Evolutionary conservation across 1,140 invertebrate genomes (phyloP), one percentile per base, ranked within the genome.

Genomic region (Drosophila kepulauana): DNA sequence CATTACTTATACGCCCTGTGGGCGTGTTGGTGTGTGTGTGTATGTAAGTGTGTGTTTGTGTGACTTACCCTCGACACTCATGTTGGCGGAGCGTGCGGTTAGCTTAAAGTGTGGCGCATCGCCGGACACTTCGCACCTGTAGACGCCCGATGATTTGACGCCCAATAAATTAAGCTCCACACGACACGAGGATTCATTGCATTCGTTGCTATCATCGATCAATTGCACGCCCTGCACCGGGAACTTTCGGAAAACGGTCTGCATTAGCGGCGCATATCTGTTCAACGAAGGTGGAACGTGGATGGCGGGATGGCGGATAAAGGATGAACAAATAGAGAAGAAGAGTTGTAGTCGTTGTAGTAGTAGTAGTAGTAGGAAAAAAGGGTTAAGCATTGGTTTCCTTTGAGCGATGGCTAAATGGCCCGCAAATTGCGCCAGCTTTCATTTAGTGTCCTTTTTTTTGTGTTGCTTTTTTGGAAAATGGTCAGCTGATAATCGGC

Each of bases 141-240:
- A 95, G 3, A 93, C 93, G 1, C 94, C 95, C 25, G 93, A 91
- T 25, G 93, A 93, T 30, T 93, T 93, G 61, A 93, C 71, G 16
- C 93, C 93, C 56, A 93, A 93, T 43, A 94, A 93, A 92, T 94
- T 93, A 38, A 94, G 93, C 5, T 93, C 91, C 16, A 94, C 93
- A 78, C 92, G 92, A 69, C 94, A 94, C 3, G 91, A 93, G 72
- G 93, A 93, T 30, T 81, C 81, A 74, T 93, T 92, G 75, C 94
- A 94, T 11, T 95, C 95, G 94, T 94, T 94, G 91, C 94, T 94
- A 84, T 95, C 96, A 91, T 96, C 96, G 16, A 94, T 96, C 85
- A 97, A 95, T 66, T 96, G 96, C 7, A 95, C 95, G 57, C 95
- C 96, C 16, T 94, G 70, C 33, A 92, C 91, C 1, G 72, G 78